Evolutionary conservation across 2,113 vertebrate species (phyloP), one percentile per base, ranked within the genome.

Genomic region (Brachyistius frenatus): DNA sequence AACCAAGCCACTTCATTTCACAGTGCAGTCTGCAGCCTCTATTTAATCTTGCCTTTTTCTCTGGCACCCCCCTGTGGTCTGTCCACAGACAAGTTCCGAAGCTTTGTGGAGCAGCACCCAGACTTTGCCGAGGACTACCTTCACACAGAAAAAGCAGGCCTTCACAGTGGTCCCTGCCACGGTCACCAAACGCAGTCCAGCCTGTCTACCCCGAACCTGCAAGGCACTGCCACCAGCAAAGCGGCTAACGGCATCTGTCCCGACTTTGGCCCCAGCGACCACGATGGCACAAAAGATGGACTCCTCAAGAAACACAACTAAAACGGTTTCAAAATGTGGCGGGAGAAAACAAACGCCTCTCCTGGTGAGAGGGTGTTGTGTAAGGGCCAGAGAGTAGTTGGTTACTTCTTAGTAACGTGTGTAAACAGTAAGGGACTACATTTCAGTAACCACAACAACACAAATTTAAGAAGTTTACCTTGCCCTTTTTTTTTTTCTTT

Each of bases 181-280:
- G n/a, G 7, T 32, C 88, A 84, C 74, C 87, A 79, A 49, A 80
- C 66, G 5, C 88, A 84, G 55, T 50, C 79, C 80, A 88, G 77
- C 37, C 86, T 85, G 6, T 75, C 88, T 41, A 56, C 87, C 13
- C 66, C 37, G 35, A 81, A 55, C 66, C 69, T 16, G 56, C 84
- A 53, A 39, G 83, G 78, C 85, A 92, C 90, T 14, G 89, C 94
- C 23, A 89, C 84, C 41, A 88, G 87, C 7, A 90, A 94, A 89
- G 81, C 83, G 1, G 89, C 95, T 69, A 99, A 99, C 49, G 97
- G 98, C 69, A 96, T 99, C 95, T 99, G 98, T 90, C 94, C 96
- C 3, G 97, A 99, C 93, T 99, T 99, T 94, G 97, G 96, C 84
- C 97, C 96, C 6, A 95, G 95, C 8, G 93, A 66, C 4, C 58